Base-by-base conservation (phyloP, 1,140 invertebrate genomes). In the Pectinophora gossypiella region DNA sequence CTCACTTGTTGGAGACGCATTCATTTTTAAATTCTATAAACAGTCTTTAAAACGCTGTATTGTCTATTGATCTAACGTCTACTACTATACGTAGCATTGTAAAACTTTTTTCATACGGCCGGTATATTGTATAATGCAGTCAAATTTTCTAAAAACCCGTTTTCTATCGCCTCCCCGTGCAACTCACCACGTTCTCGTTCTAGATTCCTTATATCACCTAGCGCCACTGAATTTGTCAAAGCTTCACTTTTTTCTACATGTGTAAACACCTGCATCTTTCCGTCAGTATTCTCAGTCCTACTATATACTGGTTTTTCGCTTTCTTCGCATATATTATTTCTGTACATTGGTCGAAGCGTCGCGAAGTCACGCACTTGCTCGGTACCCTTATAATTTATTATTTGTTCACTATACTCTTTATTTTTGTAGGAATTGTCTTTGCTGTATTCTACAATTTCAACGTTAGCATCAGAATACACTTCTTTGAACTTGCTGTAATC, bases 61-160 rank as follows among this genome's bases (percentile, higher is more conserved):
- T n/a, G n/a, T n/a, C n/a, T n/a, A n/a, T n/a, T n/a, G n/a, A n/a
- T n/a, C n/a, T n/a, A n/a, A n/a, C n/a, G n/a, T n/a, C n/a, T n/a
- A n/a, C n/a, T n/a, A n/a, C n/a, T n/a, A n/a, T n/a, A n/a, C n/a
- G n/a, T n/a, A n/a, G n/a, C n/a, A n/a, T n/a, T n/a, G n/a, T n/a
- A 6, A 38, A 36, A 19, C 15, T 18, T 40, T 19, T 4, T 16
- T 21, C 27, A 32, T 32, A 32, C 27, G n/a, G 27, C 27, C 27
- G 79, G 61, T 64, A 85, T 79, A 56, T 80, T 84, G 21, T 83
- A 85, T 13, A 81, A 57, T 0, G 76, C 75, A 1, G 76, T 74
- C 5, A 84, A 50, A 48, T 69, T 65, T 35, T 84, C 82, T 3
- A 85, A 66, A 46, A 85, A 78, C 1, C 59, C 74, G 47, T 69